phyloP scores from a whole-genome alignment of 2,888 invertebrate species.

The Nemurella pictetii region DNA sequence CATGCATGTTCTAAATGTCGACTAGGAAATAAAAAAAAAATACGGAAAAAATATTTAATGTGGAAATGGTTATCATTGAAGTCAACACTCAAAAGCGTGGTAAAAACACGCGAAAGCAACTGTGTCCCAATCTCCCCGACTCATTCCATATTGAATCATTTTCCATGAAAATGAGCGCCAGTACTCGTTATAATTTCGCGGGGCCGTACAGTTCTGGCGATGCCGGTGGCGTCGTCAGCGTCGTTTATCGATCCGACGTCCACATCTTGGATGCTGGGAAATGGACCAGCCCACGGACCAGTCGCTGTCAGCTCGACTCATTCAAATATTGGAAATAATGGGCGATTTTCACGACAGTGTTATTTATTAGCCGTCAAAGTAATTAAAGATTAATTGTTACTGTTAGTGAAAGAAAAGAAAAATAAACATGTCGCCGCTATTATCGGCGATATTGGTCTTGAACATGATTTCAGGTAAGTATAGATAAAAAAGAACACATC shows the following conservation, averaged over 20 bases:
- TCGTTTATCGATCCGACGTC: neutral
- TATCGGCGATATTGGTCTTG: neutral
- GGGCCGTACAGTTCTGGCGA: neutral
- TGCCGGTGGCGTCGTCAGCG: neutral
- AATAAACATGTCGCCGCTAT: neutral
- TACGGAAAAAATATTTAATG: neutral
- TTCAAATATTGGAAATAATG: neutral
- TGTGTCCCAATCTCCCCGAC: neutral
- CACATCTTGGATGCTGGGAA: slow-evolving; percentile 31
- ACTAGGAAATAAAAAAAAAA: neutral
- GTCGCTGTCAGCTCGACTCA: neutral
- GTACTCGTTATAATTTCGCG: neutral
- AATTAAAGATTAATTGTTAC: neutral
- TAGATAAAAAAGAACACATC: neutral
- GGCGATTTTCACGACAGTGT: neutral
- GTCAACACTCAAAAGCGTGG: too few relatives aligned
- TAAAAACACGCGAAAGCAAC: too few relatives aligned
- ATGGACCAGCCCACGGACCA: slow-evolving; percentile 13
- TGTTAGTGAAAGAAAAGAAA: neutral
- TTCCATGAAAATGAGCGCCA: too few relatives aligned
- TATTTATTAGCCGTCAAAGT: neutral
- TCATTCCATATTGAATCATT: neutral
- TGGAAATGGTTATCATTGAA: too few relatives aligned
- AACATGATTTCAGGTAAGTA: slow-evolving; percentile 5
- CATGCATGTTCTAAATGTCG: neutral